Evolutionary conservation across 2,888 invertebrate genomes (phyloP), one percentile per base, ranked within the genome.

Genomic region (Syrista parreyssii): DNA sequence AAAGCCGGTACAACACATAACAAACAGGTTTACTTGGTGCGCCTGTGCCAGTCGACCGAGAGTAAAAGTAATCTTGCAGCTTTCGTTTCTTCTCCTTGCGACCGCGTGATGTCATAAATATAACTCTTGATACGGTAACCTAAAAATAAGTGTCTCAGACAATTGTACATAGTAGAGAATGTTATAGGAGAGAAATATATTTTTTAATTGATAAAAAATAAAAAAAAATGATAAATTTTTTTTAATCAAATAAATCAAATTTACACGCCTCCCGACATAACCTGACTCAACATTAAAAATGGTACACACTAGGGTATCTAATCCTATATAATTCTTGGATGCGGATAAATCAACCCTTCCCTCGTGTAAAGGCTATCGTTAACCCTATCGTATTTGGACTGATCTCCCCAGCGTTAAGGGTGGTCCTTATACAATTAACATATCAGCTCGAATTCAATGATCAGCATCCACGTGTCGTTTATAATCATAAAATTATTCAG

Each of bases 41-140:
- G 84, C 82, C 79, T 80, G 83, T 79, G 83, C 79, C 77, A 55
- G 23, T 55, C 40, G 40, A 55, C 82, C 82, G 87, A 89, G 89
- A 89, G 89, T 88, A 88, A 89, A 88, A 89, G 89, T 89, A 89
- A 89, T 88, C 88, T 84, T 82, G 85, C 87, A 87, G 89, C 89
- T 89, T 89, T 89, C 89, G 86, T 89, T 89, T 87, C 86, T 86
- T 83, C 87, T 85, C 86, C 84, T 86, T 86, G 71, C 84, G 83
- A 82, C 82, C 83, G 83, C 85, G 84, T 89, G 89, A 89, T 89
- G 89, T 89, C 89, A 89, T 88, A 88, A 89, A 88, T 88, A 87
- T 87, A 85, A 87, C 83, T 83, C 86, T 23, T 55, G 80, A 83
- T 86, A 86, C 86, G 86, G 86, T 89, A 89, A 89, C 88, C 84